Percentiles rank a stretch among this genome's conserved stretches.
Conservation (phyloP, 2,797 vertebrate species). For the Acanthis flammea region DNA sequence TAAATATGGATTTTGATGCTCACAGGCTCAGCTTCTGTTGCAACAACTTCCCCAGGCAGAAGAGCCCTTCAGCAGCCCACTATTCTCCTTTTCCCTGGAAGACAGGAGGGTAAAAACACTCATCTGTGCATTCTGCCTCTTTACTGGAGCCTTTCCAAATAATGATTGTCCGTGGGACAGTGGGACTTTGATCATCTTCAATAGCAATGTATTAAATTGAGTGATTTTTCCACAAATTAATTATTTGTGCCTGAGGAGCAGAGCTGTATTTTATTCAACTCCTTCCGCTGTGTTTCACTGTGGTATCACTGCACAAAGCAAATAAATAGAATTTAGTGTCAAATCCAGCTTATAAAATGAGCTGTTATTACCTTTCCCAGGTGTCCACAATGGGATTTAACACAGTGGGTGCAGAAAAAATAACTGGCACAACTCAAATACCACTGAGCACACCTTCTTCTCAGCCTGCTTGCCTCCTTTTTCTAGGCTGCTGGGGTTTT, state of each 20-base stretch:
- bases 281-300: neutral
- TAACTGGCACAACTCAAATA: neutral
- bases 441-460: neutral
- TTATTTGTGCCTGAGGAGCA: neutral
- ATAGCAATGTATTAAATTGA: neutral
- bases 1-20: neutral
- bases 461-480: neutral
- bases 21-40: neutral
- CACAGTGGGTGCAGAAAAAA: conserved; percentile 19
- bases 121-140: neutral
- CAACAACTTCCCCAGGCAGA: neutral
- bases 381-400: neutral
- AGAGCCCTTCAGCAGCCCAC: neutral
- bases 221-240: neutral
- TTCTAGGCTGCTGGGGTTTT: neutral
- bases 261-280: neutral
- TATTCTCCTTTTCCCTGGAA: neutral
- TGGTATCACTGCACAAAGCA: neutral
- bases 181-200: neutral
- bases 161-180: neutral
- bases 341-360: conserved; percentile 38
- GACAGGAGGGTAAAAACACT: neutral
- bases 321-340: conserved; percentile 51
- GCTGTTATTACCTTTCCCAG: conserved; percentile 15
- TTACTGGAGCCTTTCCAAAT: neutral